Evolutionary conservation across 2,888 invertebrate species (phyloP).

Genomic region (Dastarcus helophoroides): DNA sequence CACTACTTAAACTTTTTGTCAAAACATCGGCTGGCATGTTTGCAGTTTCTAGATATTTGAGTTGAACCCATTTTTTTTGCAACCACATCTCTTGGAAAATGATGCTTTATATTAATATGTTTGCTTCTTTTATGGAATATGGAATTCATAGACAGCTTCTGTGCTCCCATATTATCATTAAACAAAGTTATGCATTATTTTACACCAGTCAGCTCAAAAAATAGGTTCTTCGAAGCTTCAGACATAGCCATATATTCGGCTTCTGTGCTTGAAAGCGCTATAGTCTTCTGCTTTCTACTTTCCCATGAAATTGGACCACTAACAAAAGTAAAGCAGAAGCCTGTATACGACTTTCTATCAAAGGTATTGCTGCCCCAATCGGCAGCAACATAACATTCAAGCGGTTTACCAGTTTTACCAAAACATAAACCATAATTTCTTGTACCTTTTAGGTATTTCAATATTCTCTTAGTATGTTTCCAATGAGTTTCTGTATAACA

Average conservation of each 20-base stretch:
- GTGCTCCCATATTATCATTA: too few species aligned
- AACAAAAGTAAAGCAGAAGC: constrained; percentile 11
- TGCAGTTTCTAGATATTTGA: constrained; percentile 4
- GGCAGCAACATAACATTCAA: constrained; percentile 12
- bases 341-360: constrained; percentile 14
- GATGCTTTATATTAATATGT: constrained; percentile 1
- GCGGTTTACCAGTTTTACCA: constrained; percentile 6
- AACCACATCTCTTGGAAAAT: constrained; percentile 5
- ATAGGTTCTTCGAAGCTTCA: too few species aligned
- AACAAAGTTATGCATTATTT: constrained; percentile 3
- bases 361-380: constrained; percentile 12
- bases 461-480: constrained; percentile 12
- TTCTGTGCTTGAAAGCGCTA: too few species aligned
- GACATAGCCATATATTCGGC: too few species aligned
- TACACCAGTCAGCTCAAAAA: constrained; percentile 1
- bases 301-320: constrained; percentile 11
- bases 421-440: constrained; percentile 9
- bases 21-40: constrained; percentile 6
- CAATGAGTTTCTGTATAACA: constrained; percentile 12
- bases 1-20: constrained; percentile 5
- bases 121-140: too few species aligned
- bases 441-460: constrained; percentile 13
- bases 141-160: constrained; percentile 1
- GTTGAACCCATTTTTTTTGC: constrained; percentile 3
- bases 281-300: constrained; percentile 11